These are phyloP conservation scores for Nebria salina DNA, from an alignment of 2,888 invertebrate genomes.

Conservation along the genomic window DNA sequence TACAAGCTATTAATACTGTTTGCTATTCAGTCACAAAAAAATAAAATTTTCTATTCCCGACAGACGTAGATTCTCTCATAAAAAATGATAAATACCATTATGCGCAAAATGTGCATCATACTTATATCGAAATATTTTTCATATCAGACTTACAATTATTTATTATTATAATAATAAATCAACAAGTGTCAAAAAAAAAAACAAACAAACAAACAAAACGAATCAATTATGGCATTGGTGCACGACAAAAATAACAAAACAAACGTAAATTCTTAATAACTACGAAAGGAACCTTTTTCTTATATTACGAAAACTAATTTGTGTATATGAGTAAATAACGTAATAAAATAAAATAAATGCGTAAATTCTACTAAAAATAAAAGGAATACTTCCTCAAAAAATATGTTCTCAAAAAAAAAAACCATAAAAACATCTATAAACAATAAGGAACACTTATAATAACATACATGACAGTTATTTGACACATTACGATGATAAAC, in stretches of 20 bases:
- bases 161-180: slow-evolving; percentile 12
- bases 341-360: not conserved
- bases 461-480: slow-evolving; percentile 43
- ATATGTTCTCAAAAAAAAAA: not conserved
- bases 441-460: slow-evolving; percentile 5
- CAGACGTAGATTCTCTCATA: slow-evolving; percentile 45
- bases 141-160: slow-evolving; percentile 40
- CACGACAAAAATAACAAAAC: too few species aligned
- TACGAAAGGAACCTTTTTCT: not conserved
- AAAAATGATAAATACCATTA: slow-evolving; percentile 30
- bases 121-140: slow-evolving; percentile 34
- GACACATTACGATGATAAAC: slow-evolving; percentile 40
- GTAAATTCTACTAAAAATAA: not conserved
- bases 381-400: not conserved
- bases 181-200: slow-evolving; percentile 12
- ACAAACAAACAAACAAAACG: not conserved
- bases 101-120: slow-evolving; percentile 41
- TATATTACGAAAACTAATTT: not conserved
- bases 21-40: slow-evolving; percentile 44
- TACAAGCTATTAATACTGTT: slow-evolving; percentile 46
- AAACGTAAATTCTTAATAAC: too few species aligned
- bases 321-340: not conserved
- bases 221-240: too few species aligned
- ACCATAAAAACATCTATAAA: not conserved
- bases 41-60: slow-evolving; percentile 44